These are phyloP conservation scores for Odontamblyopus lacepedii DNA, from an alignment of 2,797 vertebrate genomes.

Conservation along the genomic window DNA sequence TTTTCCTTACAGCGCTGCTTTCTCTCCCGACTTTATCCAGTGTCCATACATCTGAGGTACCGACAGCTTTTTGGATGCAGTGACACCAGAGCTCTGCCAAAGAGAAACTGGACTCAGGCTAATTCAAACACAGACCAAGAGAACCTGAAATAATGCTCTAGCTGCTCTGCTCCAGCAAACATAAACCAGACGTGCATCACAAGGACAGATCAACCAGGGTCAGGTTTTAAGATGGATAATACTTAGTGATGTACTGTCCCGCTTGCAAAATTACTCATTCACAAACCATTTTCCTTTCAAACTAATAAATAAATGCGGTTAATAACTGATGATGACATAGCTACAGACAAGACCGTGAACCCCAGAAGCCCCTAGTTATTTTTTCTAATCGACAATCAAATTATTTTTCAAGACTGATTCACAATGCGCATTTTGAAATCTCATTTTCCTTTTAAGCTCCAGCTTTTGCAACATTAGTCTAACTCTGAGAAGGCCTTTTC, in stretches of 20 bases:
- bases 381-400: not conserved
- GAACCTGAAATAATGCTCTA: slow-evolving; percentile 7
- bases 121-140: slow-evolving; percentile 6
- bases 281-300: too few species aligned
- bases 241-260: not conserved
- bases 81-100: not conserved
- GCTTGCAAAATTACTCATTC: not conserved
- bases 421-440: not conserved
- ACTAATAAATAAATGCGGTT: not conserved
- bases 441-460: not conserved
- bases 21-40: not conserved
- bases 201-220: not conserved
- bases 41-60: slow-evolving; percentile 3
- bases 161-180: not conserved
- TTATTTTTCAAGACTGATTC: not conserved
- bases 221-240: not conserved
- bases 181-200: not conserved
- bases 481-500: too few species aligned
- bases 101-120: slow-evolving; percentile 14
- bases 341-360: not conserved
- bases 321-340: not conserved
- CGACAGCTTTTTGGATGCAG: slow-evolving; percentile 11
- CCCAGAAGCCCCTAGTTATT: not conserved
- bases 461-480: not conserved
- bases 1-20: not conserved